These are phyloP conservation scores for Rhabdomys dilectus DNA, from an alignment of 2,113 vertebrate species.

Conservation along the genomic window DNA sequence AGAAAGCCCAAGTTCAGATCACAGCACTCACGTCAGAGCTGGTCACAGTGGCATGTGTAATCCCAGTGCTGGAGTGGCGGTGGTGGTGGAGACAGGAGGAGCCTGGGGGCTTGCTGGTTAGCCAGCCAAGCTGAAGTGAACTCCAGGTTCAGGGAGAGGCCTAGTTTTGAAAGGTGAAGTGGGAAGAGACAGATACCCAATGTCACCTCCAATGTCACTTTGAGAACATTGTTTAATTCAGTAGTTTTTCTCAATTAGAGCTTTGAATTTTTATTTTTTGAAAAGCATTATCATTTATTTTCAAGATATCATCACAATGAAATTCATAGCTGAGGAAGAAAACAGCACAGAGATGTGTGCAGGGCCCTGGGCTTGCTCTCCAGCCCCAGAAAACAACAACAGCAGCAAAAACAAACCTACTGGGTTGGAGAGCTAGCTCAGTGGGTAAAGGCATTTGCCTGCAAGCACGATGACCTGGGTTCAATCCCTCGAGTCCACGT, in stretches of 20 bases:
- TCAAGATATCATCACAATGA: neutral
- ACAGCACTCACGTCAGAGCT: neutral
- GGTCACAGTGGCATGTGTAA: neutral
- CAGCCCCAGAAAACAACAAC: neutral
- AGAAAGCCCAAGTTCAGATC: neutral
- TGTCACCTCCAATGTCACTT: neutral
- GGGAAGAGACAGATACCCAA: neutral
- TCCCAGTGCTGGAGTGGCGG: neutral
- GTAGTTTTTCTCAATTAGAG: constrained; percentile 14
- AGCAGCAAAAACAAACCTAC: neutral
- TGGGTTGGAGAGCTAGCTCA: neutral
- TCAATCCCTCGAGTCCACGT: too few relatives aligned
- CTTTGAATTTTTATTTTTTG: neutral
- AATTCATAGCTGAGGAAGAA: constrained; percentile 30
- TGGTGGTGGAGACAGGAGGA: neutral
- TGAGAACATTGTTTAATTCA: neutral
- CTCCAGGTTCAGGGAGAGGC: neutral
- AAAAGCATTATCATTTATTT: constrained; percentile 13
- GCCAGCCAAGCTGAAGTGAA: neutral
- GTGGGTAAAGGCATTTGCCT: neutral
- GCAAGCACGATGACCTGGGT: neutral
- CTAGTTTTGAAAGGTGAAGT: neutral
- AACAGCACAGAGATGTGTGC: neutral
- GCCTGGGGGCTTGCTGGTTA: neutral
- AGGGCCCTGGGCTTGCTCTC: neutral